Conservation (phyloP, 2,797 vertebrate genomes). For the Bovichtus variegatus region DNA sequence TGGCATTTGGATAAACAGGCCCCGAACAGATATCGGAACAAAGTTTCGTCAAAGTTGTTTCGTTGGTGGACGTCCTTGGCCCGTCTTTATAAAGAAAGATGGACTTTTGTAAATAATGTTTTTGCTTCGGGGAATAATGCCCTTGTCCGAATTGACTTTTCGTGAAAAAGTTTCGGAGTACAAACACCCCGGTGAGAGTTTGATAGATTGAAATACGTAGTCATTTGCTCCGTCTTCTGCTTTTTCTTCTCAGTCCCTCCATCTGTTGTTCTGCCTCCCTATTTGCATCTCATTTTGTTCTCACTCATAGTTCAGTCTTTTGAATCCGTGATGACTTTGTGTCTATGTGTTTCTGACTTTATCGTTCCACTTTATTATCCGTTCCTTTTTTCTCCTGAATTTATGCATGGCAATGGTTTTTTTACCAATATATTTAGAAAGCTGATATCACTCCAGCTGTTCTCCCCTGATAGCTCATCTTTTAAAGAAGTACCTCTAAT, state of each 20-base stretch:
- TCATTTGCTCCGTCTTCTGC: conserved; percentile 19
- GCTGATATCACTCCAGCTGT: conserved; percentile 34
- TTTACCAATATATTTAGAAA: conserved; percentile 20
- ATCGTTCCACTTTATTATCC: conserved; percentile 12
- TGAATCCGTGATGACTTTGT: conserved; percentile 39
- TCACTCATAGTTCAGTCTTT: conserved; percentile 27
- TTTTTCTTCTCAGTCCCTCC: conserved; percentile 32
- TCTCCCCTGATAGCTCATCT: conserved; percentile 41
- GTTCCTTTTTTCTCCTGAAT: conserved; percentile 16
- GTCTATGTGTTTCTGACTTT: conserved; percentile 29
- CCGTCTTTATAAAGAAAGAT: background rate
- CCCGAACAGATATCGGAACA: conserved; percentile 26
- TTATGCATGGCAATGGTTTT: conserved; percentile 31
- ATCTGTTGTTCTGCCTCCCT: conserved; percentile 18
- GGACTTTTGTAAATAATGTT: conserved; percentile 10
- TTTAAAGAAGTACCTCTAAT: conserved; percentile 27
- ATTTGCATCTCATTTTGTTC: conserved; percentile 59
- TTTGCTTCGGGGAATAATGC: background rate
- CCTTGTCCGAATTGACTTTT: conserved; percentile 1
- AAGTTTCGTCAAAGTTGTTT: conserved; percentile 21
- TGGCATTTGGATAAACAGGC: conserved; percentile 28
- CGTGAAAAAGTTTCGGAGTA: conserved; percentile 9
- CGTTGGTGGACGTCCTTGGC: conserved; percentile 32
- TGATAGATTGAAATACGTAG: conserved; percentile 34
- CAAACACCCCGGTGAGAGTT: background rate